Base-by-base conservation (phyloP, 1,140 invertebrate genomes). In the Streblospio benedicti region DNA sequence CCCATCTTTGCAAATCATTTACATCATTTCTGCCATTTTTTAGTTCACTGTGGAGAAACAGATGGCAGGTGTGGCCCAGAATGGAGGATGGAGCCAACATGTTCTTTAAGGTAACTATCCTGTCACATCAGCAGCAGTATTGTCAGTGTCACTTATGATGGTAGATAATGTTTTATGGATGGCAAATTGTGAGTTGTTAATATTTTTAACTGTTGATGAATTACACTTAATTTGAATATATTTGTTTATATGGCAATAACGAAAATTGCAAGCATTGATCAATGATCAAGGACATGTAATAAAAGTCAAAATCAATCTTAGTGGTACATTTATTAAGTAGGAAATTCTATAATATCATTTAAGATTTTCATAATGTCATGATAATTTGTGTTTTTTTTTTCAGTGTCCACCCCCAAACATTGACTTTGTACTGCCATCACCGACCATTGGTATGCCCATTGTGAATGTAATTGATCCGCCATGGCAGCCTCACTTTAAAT, bases 61-160 rank as follows among this genome's bases (percentile, higher is more conserved):
- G 97, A n/a, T 96, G 93, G 75, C 96, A 99, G 82, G 92, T 96
- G 4, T 99, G 95, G 95, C 90, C 93, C 0, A 83, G 95, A 61
- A 96, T 99, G 93, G 97, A 99, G 79, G 94, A 98, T 74, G 88
- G 89, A 27, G 94, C 94, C 4, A 91, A 96, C 55, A 72, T 90
- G 18, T 88, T 87, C 0, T 97, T 99, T 69, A 99, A 98, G 81
- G 81, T 82, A 58, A 60, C n/a, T n/a, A n/a, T n/a, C n/a, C n/a
- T 47, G 35, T 30, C 27, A 18, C 44, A 12, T 20, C 25, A 12
- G 32, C 14, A 14, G 12, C 38, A 41, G 12, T 41, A n/a, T 41
- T 41, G 12, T n/a, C 12, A 50, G 23, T 12, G 16, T 50, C 9
- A 12, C 9, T 14, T n/a, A 50, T 43, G 16, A 57, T 16, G 31